Evolutionary conservation across 1,140 invertebrate genomes (phyloP).

Genomic region (Branchinecta lynchi): DNA sequence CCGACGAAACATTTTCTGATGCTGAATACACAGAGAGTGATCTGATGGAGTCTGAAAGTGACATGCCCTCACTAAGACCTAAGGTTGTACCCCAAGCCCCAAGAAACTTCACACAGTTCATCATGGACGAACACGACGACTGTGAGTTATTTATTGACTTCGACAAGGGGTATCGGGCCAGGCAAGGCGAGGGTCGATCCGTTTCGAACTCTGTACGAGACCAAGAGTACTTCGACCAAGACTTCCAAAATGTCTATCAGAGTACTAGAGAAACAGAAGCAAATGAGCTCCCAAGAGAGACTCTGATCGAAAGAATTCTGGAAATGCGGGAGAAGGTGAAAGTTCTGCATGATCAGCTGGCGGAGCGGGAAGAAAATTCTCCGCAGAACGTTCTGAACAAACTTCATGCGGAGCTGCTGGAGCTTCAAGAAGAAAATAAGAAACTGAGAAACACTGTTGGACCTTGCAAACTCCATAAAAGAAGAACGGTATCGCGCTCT

Average conservation of each 20-base stretch:
- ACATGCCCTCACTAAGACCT: slow-evolving; percentile 2
- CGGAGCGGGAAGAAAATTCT: background rate
- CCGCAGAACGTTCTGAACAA: background rate
- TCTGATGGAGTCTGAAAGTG: background rate
- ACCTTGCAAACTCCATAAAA: background rate
- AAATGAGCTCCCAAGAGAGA: background rate
- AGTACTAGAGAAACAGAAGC: background rate
- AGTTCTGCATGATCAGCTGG: background rate
- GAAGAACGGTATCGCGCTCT: no score
- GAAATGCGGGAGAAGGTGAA: slow-evolving; percentile 3
- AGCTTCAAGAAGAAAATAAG: background rate
- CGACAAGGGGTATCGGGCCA: background rate
- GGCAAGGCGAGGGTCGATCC: background rate
- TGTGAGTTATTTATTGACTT: background rate
- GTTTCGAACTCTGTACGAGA: background rate
- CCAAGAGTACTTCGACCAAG: background rate
- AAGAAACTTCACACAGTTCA: background rate
- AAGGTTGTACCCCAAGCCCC: background rate
- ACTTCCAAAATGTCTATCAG: slow-evolving; percentile 2
- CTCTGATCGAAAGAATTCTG: background rate
- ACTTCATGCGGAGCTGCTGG: background rate
- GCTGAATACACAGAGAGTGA: no score
- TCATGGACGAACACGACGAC: background rate
- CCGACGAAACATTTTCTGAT: no score
- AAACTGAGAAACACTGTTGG: background rate